Base-by-base conservation (phyloP, 2,797 vertebrate genomes). In the Tokudaia muenninki region DNA sequence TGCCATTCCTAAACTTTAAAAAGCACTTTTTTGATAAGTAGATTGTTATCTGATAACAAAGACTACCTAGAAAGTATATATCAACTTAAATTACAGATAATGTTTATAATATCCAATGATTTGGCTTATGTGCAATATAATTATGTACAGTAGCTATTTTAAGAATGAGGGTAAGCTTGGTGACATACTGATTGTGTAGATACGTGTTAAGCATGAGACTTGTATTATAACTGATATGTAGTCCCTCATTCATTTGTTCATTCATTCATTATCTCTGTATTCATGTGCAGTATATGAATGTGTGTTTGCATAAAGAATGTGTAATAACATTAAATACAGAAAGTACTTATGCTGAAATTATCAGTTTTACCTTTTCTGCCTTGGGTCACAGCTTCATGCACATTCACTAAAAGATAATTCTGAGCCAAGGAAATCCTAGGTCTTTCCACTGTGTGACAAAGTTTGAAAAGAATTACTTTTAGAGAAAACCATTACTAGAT, bases 1-100 rank as follows among this genome's bases (percentile, higher is more conserved):
- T 96, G 44, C 86, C 22, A 94, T 97, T 92, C 94, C 37, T 81
- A 57, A 94, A 78, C 63, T 94, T 79, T 16, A 90, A 34, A 90
- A 96, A 31, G 29, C 75, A 14, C 70, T 34, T 84, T 93, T 81
- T 50, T 83, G n/a, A 79, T 75, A 91, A 90, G 29, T 82, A 96
- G 29, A 91, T 86, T 94, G 4, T 31, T 90, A 88, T 29, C 13
- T 88, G 11, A 82, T 83, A 24, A 94, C n/a, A 47, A 89, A 86
- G 13, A 87, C 29, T 97, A 86, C 24, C n/a, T 95, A 57, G 10
- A 94, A 95, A 95, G 29, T 34, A 87, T 94, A 95, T 92, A 93
- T 63, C 41, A 91, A 91, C 21, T 29, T 88, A 81, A 92, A 95
- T 88, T 93, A 75, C 61, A 75, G 50, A 26, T 72, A 11, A 24